Evolutionary conservation across 2,888 invertebrate genomes (phyloP), one percentile per base, ranked within the genome.

Genomic region (Hypomecis punctinalis): DNA sequence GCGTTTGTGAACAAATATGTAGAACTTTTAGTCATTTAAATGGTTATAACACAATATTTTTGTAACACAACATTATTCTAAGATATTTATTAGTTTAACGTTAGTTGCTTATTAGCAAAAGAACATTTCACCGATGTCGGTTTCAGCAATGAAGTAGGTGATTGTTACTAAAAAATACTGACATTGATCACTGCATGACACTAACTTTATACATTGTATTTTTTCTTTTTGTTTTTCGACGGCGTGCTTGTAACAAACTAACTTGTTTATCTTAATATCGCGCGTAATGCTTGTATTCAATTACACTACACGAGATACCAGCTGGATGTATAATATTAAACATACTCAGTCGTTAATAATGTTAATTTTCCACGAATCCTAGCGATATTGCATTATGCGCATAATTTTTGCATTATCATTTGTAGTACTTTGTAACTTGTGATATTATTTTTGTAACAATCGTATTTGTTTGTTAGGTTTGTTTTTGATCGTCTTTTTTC

Each of bases 361-460:
- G 35, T 35, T 48, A 35, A n/a, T 35, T 33, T 35, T 35, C n/a
- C 35, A 35, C 10, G 10, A 33, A 35, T 49, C 8, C 36, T 37
- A 11, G 5, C 1, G 1, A 49, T 9, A 52, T 23, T 23, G 40
- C 10, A n/a, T 52, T 6, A 40, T 33, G 33, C 23, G 23, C 40
- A 52, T 33, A 52, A 37, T 39, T 39, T 13, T 23, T 5, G 11
- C 46, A 46, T 46, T 36, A 46, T 52, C 9, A 8, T 37, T 53
- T 37, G 37, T 46, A 11, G n/a, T 39, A 48, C 47, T 54, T 61
- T 54, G 13, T 61, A 61, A 54, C 39, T 54, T 47, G 61, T 61
- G 61, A 61, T 61, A 61, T 54, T 54, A 47, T 54, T 61, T 61
- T 61, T 53, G 35, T 59, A 54, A 54, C 47, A 52, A 45, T 45